Evolutionary conservation across 1,140 invertebrate genomes (phyloP).

Genomic region (Drusus annulatus): DNA sequence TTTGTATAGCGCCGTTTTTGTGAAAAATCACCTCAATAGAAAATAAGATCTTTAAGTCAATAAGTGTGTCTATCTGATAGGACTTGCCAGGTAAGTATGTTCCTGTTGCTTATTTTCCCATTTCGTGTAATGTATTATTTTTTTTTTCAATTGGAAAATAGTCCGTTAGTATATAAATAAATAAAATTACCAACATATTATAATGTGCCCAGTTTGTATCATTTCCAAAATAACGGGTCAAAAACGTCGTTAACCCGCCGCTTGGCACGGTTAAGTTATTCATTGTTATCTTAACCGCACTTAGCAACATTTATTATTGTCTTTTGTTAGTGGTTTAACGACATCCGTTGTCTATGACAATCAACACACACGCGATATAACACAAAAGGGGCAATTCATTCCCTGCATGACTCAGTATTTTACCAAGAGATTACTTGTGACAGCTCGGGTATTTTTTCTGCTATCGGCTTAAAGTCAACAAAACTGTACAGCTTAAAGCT

Average conservation of each 20-base stretch:
- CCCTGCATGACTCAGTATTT: conserved; percentile 1
- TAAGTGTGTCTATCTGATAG: too few relatives aligned
- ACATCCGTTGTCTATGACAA: conserved; percentile 27
- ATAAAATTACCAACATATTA: too few relatives aligned
- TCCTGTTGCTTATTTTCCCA: too few relatives aligned
- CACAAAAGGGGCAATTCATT: conserved; percentile 14
- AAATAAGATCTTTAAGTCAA: too few relatives aligned
- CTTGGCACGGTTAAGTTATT: neutral
- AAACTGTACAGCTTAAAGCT: neutral
- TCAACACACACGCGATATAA: conserved; percentile 6
- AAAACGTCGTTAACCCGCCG: neutral
- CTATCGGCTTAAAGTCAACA: conserved; percentile 5
- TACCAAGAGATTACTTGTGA: conserved; percentile 17
- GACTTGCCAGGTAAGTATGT: too few relatives aligned
- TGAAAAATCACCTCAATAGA: too few relatives aligned
- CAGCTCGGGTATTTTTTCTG: conserved; percentile 2
- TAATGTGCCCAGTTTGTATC: too few relatives aligned
- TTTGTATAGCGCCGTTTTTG: too few relatives aligned
- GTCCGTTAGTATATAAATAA: too few relatives aligned
- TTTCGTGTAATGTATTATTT: too few relatives aligned
- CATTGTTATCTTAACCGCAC: conserved; percentile 20
- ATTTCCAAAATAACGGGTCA: neutral
- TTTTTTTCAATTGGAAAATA: too few relatives aligned
- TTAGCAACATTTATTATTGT: conserved; percentile 15
- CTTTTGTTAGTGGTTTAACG: conserved; percentile 33